Conservation (phyloP, 2,113 vertebrate species). For the Numida meleagris region DNA sequence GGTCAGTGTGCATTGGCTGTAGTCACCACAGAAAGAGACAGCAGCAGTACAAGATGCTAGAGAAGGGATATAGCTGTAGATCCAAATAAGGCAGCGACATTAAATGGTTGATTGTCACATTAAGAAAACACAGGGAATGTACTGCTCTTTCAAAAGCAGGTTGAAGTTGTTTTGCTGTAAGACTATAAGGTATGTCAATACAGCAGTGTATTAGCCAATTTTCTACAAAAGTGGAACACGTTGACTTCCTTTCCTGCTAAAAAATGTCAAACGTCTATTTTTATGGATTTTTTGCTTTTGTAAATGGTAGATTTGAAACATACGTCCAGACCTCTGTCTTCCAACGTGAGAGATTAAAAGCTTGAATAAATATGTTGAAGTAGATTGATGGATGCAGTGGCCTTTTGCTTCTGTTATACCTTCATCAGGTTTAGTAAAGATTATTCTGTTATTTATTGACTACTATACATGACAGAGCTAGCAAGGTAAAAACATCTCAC, state of each 20-base stretch:
- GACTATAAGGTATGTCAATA: neutral
- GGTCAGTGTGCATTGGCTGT: neutral
- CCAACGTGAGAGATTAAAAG: neutral
- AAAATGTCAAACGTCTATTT: neutral
- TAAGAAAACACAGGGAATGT: conserved; percentile 7
- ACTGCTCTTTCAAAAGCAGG: neutral
- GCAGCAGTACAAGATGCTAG: neutral
- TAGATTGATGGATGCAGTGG: neutral
- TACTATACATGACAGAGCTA: neutral
- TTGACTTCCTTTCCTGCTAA: neutral
- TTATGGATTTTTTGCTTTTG: neutral
- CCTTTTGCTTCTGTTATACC: neutral
- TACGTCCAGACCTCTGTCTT: neutral
- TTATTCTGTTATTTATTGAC: conserved; percentile 26
- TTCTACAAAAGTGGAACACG: neutral
- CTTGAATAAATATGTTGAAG: neutral
- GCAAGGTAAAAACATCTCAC: neutral
- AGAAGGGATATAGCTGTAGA: neutral
- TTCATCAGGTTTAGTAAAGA: conserved; percentile 40
- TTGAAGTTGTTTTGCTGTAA: neutral
- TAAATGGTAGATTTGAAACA: neutral
- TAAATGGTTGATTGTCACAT: neutral
- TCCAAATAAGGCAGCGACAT: neutral
- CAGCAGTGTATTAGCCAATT: neutral
- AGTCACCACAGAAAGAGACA: neutral